Base-by-base conservation (phyloP, 2,113 vertebrate genomes). In the Ammodytes dubius region DNA sequence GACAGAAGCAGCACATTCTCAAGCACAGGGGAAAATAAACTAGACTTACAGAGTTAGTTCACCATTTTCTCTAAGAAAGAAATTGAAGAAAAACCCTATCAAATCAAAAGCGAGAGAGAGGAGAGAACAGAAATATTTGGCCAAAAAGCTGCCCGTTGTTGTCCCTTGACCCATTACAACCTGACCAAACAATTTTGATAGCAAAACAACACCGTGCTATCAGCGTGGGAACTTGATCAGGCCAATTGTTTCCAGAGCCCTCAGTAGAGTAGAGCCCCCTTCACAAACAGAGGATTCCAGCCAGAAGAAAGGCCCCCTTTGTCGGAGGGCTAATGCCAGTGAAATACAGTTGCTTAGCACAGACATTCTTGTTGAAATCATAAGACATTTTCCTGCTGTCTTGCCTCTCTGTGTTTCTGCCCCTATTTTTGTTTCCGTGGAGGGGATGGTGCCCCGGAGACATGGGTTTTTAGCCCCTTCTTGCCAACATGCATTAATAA, bases 351-450 rank as follows among this genome's bases (percentile, higher is more conserved):
- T 96, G 95, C 94, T 96, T 95, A 93, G 94, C 92, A 27, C 27
- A 93, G 95, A 96, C 96, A 95, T 97, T 96, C 94, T 95, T 96
- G 95, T 94, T 95, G 96, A 96, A 94, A 96, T 96, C 96, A 96
- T 91, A 91, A 96, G 95, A 96, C 88, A 71, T 87, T 60, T 27
- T 58, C 59, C 63, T 10, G 5, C 74, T 84, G 74, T 82, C 70
- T 27, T 67, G 43, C 63, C 27, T 72, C 53, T n/a, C 0, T 42
- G 65, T 50, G 27, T 27, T 27, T 83, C 46, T 1, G 66, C 45
- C 27, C 27, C 46, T 35, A 3, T 73, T 71, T 61, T 49, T 70
- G 10, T 60, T 15, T 12, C 67, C 42, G 39, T 0, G 0, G 0
- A 69, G 57, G 70, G 9, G 37, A 81, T 74, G 67, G 56, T 49